Evolutionary conservation across 1,140 invertebrate genomes (phyloP).

Genomic region (Drosophila grimshawi): DNA sequence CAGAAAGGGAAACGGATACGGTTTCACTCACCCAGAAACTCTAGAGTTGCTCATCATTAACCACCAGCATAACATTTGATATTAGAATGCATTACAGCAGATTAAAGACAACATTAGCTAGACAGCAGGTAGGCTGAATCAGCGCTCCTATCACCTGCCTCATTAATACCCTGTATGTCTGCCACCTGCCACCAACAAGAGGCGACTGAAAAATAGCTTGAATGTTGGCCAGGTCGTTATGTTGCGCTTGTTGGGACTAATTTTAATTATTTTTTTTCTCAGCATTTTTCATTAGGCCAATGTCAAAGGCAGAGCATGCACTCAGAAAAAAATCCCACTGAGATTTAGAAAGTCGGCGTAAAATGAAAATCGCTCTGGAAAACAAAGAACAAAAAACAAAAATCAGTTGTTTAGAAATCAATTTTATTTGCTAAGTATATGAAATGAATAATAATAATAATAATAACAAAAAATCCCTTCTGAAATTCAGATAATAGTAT

Average conservation of each 20-base stretch:
- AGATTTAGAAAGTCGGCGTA: too few relatives aligned
- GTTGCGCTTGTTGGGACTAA: slow-evolving; percentile 40
- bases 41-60: neutral
- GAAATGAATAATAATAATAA: too few relatives aligned
- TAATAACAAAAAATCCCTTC: too few relatives aligned
- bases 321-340: too few relatives aligned
- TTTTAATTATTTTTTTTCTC: slow-evolving; percentile 67
- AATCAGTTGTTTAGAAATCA: too few relatives aligned
- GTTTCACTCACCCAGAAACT: slow-evolving; percentile 3
- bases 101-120: slow-evolving; percentile 44
- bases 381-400: too few relatives aligned
- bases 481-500: too few relatives aligned
- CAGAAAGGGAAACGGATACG: neutral
- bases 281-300: slow-evolving; percentile 36
- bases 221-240: slow-evolving; percentile 1
- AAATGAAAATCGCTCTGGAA: too few relatives aligned
- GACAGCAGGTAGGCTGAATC: slow-evolving; percentile 20
- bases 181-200: slow-evolving; percentile 8
- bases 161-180: slow-evolving; percentile 20
- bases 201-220: neutral
- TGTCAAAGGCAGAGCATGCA: slow-evolving; percentile 22
- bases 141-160: slow-evolving; percentile 10
- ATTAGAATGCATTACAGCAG: slow-evolving; percentile 64
- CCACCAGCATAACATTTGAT: slow-evolving; percentile 45
- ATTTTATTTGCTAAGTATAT: too few relatives aligned